Percentiles rank a stretch among this genome's conserved stretches.
These are phyloP conservation scores for Acrossocheilus wenchowensis DNA, from an alignment of 2,797 vertebrate genomes.

Conservation along the genomic window DNA sequence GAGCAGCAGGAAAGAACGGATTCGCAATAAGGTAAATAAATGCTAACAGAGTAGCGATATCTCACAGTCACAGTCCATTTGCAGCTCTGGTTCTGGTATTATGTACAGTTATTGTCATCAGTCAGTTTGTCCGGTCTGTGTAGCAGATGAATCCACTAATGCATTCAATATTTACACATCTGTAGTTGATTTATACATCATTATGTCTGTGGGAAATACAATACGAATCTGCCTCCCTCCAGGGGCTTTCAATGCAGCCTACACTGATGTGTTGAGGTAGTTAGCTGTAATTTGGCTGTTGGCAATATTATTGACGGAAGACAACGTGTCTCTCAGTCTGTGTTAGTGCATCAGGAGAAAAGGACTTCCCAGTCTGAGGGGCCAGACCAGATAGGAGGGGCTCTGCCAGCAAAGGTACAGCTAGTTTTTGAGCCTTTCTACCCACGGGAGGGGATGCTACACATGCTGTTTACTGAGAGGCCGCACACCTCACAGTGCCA, in stretches of 20 bases:
- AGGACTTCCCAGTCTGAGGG: conserved; percentile 72
- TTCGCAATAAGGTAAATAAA: conserved; percentile 91
- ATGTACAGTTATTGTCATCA: conserved; percentile 41
- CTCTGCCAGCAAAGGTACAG: conserved; percentile 72
- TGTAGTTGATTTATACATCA: conserved; percentile 44
- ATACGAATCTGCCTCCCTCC: conserved; percentile 56
- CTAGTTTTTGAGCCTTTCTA: conserved; percentile 66
- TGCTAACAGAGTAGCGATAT: not conserved
- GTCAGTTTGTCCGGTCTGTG: conserved; percentile 38
- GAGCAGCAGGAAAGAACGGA: conserved; percentile 88
- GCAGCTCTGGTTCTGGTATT: conserved; percentile 33
- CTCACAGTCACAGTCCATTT: conserved; percentile 41
- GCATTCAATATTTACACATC: conserved; percentile 35
- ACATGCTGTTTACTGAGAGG: conserved; percentile 59
- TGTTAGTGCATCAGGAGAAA: conserved; percentile 72
- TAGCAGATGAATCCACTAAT: conserved; percentile 42
- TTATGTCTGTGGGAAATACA: conserved; percentile 53
- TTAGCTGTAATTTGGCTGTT: conserved; percentile 66
- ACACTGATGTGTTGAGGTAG: conserved; percentile 63
- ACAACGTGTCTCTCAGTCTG: conserved; percentile 71
- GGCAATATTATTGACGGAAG: conserved; percentile 66
- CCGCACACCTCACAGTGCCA: conserved; percentile 46
- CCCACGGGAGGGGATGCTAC: conserved; percentile 58
- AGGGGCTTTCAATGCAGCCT: conserved; percentile 57
- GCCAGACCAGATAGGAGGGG: conserved; percentile 71